Base-by-base conservation (phyloP, 2,888 invertebrate species). In the Dynastes hyllus region DNA sequence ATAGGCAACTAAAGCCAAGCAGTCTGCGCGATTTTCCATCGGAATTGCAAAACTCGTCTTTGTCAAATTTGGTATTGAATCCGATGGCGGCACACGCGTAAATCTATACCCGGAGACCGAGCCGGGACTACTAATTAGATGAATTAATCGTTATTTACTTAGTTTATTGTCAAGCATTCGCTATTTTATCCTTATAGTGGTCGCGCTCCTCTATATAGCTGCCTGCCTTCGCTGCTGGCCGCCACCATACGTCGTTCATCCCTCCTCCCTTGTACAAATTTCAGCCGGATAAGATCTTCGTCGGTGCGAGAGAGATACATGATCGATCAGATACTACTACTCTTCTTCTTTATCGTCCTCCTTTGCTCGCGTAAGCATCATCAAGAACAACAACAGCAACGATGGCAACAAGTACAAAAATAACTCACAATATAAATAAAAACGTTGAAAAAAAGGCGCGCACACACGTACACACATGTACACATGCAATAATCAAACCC, bases 1-100 rank as follows among this genome's bases (percentile, higher is more conserved):
- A 88, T 88, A 88, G 88, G 89, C 85, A 87, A 87, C 85, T 87
- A 88, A 88, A 88, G 88, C 87, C 88, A 88, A 86, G 88, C 88
- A 87, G 88, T 88, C 88, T 88, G 86, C 87, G 87, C 87, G 87
- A 86, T 87, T 87, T 87, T 87, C 87, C 87, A 87, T 86, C 86
- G 86, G 87, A 86, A 87, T 86, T 86, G 86, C 84, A 86, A 87
- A 87, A 89, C 87, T 85, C 84, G 88, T 88, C 88, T 87, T 88
- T 87, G 86, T 88, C 89, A 88, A 88, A 88, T 89, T 89, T 89
- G 89, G 89, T 88, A 88, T 88, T 86, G 87, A 85, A 85, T 86
- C 85, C 85, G 83, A 85, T 84, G 86, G 82, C 86, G 86, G 86
- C 85, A 86, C 86, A 87, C 85, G 87, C 88, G 87, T 88, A 88